A percentile compares a stretch with the other conserved stretches of the same genome.
Conservation (phyloP, 1,140 invertebrate species). For the Penaeus vannamei region DNA sequence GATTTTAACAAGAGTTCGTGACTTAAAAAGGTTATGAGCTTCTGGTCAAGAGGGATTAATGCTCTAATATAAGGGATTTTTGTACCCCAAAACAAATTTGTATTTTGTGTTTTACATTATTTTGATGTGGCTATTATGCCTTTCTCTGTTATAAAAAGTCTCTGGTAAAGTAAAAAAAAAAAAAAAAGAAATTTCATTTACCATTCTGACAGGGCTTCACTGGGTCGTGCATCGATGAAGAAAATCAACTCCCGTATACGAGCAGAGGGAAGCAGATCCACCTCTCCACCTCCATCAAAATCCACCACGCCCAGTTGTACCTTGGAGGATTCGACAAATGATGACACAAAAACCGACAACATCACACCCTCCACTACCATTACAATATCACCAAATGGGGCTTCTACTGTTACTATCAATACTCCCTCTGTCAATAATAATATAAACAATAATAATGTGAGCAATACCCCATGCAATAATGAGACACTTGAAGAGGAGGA, state of each 20-base stretch:
- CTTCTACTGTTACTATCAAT: slow-evolving; percentile 48
- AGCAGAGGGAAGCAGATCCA: neutral
- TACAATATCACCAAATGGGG: slow-evolving; percentile 51
- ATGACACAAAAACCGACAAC: neutral
- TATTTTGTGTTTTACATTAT: no score
- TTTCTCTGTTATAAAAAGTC: no score
- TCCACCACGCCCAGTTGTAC: slow-evolving; percentile 19
- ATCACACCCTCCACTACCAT: slow-evolving; percentile 51
- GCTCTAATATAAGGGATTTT: no score
- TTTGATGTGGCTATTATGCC: no score
- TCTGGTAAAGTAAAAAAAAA: no score
- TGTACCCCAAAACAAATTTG: no score
- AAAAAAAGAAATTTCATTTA: no score
- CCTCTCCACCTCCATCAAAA: neutral
- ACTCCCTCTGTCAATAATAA: slow-evolving; percentile 31
- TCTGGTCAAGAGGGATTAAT: no score
- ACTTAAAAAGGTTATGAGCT: no score
- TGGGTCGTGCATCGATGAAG: slow-evolving; percentile 12
- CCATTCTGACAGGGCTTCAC: slow-evolving; percentile 26
- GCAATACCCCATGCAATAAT: neutral
- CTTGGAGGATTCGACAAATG: no score
- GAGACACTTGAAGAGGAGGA: slow-evolving; percentile 14
- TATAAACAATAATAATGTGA: slow-evolving; percentile 18
- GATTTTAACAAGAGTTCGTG: no score
- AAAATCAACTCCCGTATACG: slow-evolving; percentile 24